Percentiles rank a stretch among this genome's conserved stretches.
Evolutionary conservation across 1,140 invertebrate genomes (phyloP).

Genomic region (Ephestia elutella): DNA sequence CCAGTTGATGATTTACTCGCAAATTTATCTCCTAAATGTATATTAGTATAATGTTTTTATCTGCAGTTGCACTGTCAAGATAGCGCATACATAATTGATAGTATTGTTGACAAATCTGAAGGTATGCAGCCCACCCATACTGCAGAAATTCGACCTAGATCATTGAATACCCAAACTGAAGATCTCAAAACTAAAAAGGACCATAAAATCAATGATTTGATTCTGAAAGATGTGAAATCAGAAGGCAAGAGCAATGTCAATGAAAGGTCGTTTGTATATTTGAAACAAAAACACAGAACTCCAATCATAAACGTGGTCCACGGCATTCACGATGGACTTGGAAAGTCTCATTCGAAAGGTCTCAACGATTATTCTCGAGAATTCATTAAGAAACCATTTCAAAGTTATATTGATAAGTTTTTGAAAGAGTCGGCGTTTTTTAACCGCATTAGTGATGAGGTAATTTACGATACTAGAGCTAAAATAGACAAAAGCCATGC

Average conservation of each 20-base stretch:
- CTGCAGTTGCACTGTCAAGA: background rate
- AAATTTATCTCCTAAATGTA: no score
- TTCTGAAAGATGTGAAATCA: background rate
- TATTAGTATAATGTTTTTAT: no score
- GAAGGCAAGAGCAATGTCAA: slow-evolving; percentile 22
- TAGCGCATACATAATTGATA: background rate
- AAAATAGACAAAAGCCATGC: background rate
- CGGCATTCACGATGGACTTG: background rate
- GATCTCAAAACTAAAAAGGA: background rate
- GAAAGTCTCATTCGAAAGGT: background rate
- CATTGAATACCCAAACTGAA: background rate
- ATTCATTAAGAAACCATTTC: background rate
- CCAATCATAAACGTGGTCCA: slow-evolving; percentile 16
- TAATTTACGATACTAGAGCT: background rate
- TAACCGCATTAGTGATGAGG: background rate
- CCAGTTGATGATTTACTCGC: no score
- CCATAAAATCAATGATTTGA: background rate
- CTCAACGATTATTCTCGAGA: background rate
- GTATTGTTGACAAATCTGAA: background rate
- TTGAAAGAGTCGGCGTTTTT: background rate
- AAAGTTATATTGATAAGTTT: background rate
- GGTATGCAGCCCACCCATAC: background rate
- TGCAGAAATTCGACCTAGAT: background rate
- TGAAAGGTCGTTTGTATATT: slow-evolving; percentile 34
- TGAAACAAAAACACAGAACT: slow-evolving; percentile 30